Base-by-base conservation (phyloP, 1,140 invertebrate species). In the Lineus longissimus region DNA sequence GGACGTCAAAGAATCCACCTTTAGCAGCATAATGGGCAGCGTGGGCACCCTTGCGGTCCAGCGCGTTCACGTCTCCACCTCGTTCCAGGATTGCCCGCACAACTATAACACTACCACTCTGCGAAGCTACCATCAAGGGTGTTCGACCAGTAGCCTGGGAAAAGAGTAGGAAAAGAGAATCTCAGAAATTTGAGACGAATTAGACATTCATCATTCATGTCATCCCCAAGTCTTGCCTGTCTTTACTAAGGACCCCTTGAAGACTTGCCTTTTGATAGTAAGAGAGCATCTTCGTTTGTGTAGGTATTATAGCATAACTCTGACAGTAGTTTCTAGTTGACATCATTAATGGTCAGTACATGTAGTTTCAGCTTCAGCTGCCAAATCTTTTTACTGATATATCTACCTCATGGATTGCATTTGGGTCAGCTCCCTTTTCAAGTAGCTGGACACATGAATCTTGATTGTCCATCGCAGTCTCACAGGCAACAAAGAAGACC, bases 1-100 rank as follows among this genome's bases (percentile, higher is more conserved):
- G 41, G 1, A 76, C 73, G 30, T 71, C 67, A n/a, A 77, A 73
- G 59, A 73, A 69, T 33, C 80, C 81, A 67, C 68, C 72, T 55
- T 72, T 69, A 25, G 80, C 81, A 55, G 81, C 81, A 64, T 76
- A 78, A 67, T 83, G 81, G 30, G 73, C 70, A 40, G 79, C 79
- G 62, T 73, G 70, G 55, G 70, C 69, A 54, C 76, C 73, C 36
- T 73, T 65, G n/a, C 68, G 65, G 62, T 82, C 81, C 7, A 74
- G 56, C 2, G 63, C 65, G 69, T 82, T 76, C 0, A 77, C 73
- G 61, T 73, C 71, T 19, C 65, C 80, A 2, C 77, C 76, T 47
- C 67, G 70, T 47, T 74, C 71, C 13, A 83, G 59, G 33, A 82
- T 75, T 27, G 77, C 75, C 59, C 70, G 61, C 25, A 75, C 77